Percentiles rank a stretch among this genome's conserved stretches.
phyloP scores from a whole-genome alignment of 2,888 invertebrate genomes.

The Ametastegia equiseti region DNA sequence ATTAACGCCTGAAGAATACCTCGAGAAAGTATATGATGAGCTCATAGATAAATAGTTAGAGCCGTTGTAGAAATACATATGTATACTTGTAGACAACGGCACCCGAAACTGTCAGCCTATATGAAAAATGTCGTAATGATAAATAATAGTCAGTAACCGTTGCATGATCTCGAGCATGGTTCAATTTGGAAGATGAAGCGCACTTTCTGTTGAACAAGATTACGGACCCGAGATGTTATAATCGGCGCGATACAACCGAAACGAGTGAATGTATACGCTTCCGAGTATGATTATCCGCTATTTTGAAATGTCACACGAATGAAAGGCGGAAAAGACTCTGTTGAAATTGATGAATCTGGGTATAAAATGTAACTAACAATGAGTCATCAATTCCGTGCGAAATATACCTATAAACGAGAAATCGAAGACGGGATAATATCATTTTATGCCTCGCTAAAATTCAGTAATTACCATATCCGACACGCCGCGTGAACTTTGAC shows the following conservation, averaged over 20 bases:
- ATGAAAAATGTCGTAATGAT: constrained; percentile 30
- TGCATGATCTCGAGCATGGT: constrained; percentile 37
- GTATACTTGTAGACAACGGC: background rate
- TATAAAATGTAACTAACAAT: background rate
- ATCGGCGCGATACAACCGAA: no score
- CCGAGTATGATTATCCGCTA: no score
- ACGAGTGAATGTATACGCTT: no score
- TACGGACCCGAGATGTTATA: no score
- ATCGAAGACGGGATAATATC: background rate
- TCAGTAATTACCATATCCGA: background rate
- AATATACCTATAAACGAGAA: background rate
- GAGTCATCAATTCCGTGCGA: background rate
- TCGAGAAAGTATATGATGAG: constrained; percentile 43
- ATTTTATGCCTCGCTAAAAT: background rate
- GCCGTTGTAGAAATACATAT: background rate
- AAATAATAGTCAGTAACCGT: constrained; percentile 49
- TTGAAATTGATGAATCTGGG: background rate
- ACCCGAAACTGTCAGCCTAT: background rate
- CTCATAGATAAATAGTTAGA: background rate
- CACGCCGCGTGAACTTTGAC: background rate
- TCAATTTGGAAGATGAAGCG: no score
- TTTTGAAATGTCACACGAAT: background rate
- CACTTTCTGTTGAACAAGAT: no score
- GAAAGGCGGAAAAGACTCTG: background rate
- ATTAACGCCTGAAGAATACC: constrained; percentile 23